These are phyloP conservation scores for Globia sparganii DNA, from an alignment of 2,888 invertebrate species.

Conservation along the genomic window DNA sequence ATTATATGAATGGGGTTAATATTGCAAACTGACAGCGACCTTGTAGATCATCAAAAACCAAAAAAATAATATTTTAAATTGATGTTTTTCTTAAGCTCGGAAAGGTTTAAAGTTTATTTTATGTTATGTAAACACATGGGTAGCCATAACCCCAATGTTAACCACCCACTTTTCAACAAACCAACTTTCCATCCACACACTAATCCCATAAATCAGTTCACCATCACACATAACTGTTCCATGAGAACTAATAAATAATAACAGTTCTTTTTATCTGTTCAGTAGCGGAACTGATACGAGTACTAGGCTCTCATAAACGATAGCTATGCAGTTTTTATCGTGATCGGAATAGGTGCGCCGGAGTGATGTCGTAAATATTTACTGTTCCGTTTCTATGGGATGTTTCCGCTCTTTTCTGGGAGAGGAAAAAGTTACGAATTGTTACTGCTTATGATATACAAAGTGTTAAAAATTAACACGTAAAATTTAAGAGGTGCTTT, in stretches of 20 bases:
- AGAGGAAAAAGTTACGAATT: slow-evolving; percentile 3
- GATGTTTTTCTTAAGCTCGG: too few species aligned
- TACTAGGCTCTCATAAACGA: slow-evolving; percentile 24
- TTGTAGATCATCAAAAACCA: neutral
- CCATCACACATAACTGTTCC: slow-evolving; percentile 40
- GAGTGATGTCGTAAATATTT: slow-evolving; percentile 40
- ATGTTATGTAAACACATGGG: too few species aligned
- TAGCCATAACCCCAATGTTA: neutral
- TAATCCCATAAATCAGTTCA: slow-evolving; percentile 31
- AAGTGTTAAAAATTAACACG: too few species aligned
- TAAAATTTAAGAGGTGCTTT: too few species aligned
- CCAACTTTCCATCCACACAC: slow-evolving; percentile 31
- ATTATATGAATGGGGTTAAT: neutral
- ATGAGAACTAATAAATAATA: slow-evolving; percentile 55
- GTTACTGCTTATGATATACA: neutral
- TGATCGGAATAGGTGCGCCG: slow-evolving; percentile 12
- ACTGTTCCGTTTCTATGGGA: slow-evolving; percentile 32
- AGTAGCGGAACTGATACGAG: slow-evolving; percentile 49
- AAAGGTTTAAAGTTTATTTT: too few species aligned
- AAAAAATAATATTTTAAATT: neutral
- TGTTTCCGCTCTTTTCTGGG: slow-evolving; percentile 23
- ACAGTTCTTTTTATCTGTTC: slow-evolving; percentile 42
- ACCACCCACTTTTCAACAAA: neutral
- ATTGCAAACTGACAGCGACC: neutral
- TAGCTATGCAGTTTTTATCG: slow-evolving; percentile 43